phyloP scores from a whole-genome alignment of 2,113 vertebrate genomes.

The Sylvilagus bachmani region DNA sequence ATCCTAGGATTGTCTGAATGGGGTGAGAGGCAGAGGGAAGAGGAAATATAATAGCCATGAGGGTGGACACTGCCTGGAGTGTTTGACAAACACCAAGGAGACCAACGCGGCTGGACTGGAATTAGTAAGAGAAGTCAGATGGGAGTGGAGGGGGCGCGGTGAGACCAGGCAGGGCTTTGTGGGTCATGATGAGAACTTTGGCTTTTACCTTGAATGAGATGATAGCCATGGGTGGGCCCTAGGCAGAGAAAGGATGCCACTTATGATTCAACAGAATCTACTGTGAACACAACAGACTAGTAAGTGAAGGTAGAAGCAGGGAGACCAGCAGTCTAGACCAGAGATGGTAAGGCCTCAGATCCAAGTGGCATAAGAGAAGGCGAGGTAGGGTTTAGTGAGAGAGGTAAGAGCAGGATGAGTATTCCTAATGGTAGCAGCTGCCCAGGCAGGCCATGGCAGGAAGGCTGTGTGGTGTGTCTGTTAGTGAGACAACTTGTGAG shows the following conservation, averaged over 20 bases:
- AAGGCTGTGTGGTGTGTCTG: neutral
- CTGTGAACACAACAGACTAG: neutral
- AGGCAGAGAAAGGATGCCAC: neutral
- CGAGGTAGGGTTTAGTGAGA: conserved; percentile 25
- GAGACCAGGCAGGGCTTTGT: conserved; percentile 9
- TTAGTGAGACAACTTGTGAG: neutral
- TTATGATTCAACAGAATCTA: neutral
- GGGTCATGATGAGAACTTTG: neutral
- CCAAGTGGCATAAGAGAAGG: conserved; percentile 7
- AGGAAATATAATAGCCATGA: conserved; percentile 26
- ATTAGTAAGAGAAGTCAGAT: neutral
- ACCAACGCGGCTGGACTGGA: neutral
- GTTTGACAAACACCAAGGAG: neutral
- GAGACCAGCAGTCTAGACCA: neutral
- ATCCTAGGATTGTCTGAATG: conserved; percentile 45
- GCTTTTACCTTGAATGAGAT: conserved; percentile 31
- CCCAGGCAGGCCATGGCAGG: neutral
- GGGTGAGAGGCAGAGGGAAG: neutral
- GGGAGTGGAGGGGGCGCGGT: neutral
- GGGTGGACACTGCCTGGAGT: neutral
- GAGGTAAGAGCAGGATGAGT: neutral
- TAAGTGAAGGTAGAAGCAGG: neutral
- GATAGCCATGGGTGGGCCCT: neutral
- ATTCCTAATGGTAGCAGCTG: neutral
- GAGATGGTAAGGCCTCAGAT: neutral